These are phyloP conservation scores for Ethmia dodecea DNA, from an alignment of 2,888 invertebrate genomes.

Conservation along the genomic window DNA sequence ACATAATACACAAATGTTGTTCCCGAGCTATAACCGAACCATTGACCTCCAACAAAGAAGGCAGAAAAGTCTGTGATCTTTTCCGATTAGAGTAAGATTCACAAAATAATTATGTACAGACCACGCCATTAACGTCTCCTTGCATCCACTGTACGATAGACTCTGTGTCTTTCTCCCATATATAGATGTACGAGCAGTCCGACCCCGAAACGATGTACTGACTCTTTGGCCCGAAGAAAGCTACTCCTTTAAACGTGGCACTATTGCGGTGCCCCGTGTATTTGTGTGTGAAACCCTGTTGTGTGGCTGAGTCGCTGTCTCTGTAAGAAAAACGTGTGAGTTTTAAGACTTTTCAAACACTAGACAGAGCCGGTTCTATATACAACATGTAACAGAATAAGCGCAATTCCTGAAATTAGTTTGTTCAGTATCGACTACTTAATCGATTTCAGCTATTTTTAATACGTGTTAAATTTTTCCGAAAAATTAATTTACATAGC, in stretches of 20 bases:
- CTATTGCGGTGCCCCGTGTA: slow-evolving; percentile 82
- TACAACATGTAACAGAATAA: too few species aligned
- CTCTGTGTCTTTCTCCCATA: slow-evolving; percentile 94
- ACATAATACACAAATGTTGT: too few species aligned
- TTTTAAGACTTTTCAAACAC: neutral
- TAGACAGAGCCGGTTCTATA: neutral
- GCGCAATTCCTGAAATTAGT: too few species aligned
- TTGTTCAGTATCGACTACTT: too few species aligned
- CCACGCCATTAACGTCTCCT: slow-evolving; percentile 90
- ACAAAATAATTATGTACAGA: too few species aligned
- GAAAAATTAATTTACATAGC: too few species aligned
- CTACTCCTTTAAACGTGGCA: slow-evolving; percentile 92
- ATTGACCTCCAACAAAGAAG: too few species aligned
- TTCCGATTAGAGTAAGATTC: too few species aligned
- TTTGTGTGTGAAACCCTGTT: slow-evolving; percentile 70
- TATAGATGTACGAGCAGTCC: slow-evolving; percentile 91
- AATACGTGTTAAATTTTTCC: too few species aligned
- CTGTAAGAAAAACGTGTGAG: slow-evolving; percentile 22
- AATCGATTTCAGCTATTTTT: too few species aligned
- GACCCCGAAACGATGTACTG: slow-evolving; percentile 96
- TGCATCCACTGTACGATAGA: slow-evolving; percentile 92
- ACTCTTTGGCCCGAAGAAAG: slow-evolving; percentile 94
- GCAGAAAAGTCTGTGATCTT: too few species aligned
- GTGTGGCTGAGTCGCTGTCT: slow-evolving; percentile 34
- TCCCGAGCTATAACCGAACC: too few species aligned